Base-by-base conservation (phyloP, 1,140 invertebrate genomes). In the Eumaeus atala region DNA sequence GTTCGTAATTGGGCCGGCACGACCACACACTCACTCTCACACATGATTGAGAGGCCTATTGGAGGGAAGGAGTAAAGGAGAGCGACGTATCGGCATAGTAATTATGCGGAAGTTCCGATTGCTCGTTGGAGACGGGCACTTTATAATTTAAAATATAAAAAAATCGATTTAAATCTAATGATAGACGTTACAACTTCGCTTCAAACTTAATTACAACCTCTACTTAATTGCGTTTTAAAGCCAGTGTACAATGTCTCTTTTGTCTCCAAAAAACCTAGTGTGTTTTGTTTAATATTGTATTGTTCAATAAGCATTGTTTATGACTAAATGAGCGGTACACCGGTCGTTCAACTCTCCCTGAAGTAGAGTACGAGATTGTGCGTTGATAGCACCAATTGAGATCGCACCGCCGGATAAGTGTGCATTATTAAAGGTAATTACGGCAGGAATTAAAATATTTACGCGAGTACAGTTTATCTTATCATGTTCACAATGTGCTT, bases 241-340 rank as follows among this genome's bases (percentile, higher is more conserved):
- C 14, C 14, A 1, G 18, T 52, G 37, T 52, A 52, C 17, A 52
- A 51, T 11, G 9, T 37, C 38, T 38, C 12, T 52, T 40, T 21
- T 4, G 38, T 21, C 14, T 12, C 35, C 8, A 12, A 36, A 52
- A 52, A 52, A 52, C 9, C 37, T 51, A 52, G 56, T 38, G 17
- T 52, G 21, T 52, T 40, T 40, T 9, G 33, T 33, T 34, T 28
- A 61, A 72, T 63, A 78, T 75, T 72, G 67, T 71, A 66, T 65
- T 72, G 62, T 78, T 74, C 77, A 72, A 81, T 84, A 81, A 82
- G 79, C 77, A 77, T 84, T 84, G 78, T 84, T 84, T 82, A 82
- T 74, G 73, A 72, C 77, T 77, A 80, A n/a, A 84, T 77, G 75
- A 74, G 77, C 77, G 77, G 59, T n/a, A n/a, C n/a, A n/a, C n/a